Conservation (phyloP, 1,140 invertebrate genomes). For the Sipha flava region DNA sequence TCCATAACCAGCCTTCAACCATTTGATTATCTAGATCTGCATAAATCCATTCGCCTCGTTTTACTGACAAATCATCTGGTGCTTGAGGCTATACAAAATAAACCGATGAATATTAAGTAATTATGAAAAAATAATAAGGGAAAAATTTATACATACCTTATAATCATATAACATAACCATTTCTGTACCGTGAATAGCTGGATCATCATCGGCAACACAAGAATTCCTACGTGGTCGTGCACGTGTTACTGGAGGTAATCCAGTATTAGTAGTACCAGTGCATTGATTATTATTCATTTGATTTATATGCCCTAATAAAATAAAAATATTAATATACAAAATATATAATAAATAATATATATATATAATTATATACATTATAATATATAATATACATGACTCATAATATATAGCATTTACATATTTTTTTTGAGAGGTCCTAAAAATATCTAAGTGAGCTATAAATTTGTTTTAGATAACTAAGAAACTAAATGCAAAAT, state of each 20-base stretch:
- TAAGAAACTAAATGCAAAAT: too few species aligned
- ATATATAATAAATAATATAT: neutral
- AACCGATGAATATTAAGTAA: neutral
- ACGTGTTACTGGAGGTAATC: slow-evolving; percentile 8
- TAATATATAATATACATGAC: neutral
- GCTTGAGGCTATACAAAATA: slow-evolving; percentile 62
- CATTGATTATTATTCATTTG: slow-evolving; percentile 40
- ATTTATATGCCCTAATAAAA: slow-evolving; percentile 44
- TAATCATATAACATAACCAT: slow-evolving; percentile 91
- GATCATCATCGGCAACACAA: slow-evolving; percentile 9
- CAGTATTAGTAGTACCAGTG: slow-evolving; percentile 36
- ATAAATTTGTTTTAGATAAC: too few species aligned
- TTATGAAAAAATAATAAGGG: neutral
- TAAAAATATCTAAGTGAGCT: too few species aligned
- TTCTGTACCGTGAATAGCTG: slow-evolving; percentile 67
- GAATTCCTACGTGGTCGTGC: slow-evolving; percentile 2
- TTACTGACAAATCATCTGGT: slow-evolving; percentile 79
- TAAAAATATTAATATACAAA: neutral
- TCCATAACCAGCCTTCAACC: slow-evolving; percentile 91
- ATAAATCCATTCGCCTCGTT: slow-evolving; percentile 87
- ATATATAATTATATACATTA: too few species aligned
- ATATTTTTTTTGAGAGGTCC: too few species aligned
- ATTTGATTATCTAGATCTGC: slow-evolving; percentile 87
- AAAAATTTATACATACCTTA: slow-evolving; percentile 51
- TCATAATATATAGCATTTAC: too few species aligned